Base-by-base conservation (phyloP, 2,888 invertebrate species). In the Rhamphomyia laevipes region DNA sequence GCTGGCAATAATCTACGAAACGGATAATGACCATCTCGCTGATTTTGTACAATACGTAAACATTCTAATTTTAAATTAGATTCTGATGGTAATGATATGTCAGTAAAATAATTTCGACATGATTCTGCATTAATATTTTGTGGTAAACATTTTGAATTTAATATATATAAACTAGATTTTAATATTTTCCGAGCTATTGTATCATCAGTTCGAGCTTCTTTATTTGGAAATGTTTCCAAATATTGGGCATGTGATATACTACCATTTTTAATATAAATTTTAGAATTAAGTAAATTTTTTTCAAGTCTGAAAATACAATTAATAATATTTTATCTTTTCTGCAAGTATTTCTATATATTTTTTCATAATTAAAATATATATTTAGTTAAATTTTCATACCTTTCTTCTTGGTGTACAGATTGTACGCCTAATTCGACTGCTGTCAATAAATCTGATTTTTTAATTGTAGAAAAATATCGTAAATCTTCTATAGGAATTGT, bases 101-200 rank as follows among this genome's bases (percentile, higher is more conserved):
- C 50, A 40, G 60, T 56, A 16, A 86, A 73, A 57, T 74, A 77
- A 56, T 75, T 74, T 1, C 79, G 78, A 59, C 86, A 86, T 47
- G 80, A 76, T 41, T 76, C 74, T n/a, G 64, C 71, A 17, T 66
- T 62, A 46, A 77, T 63, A 37, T 53, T 57, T 6, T 52, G 37
- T 3, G 56, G 57, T 12, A 58, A 53, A 45, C 70, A 70, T 54
- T 63, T 59, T 4, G 57, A 53, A 51, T 66, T 63, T 44, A 62
- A 63, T 15, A 67, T 51, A 45, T 58, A 62, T 18, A 60, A 57
- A 46, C 62, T 66, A 2, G 68, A 59, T 55, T 64, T 66, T 0
- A 69, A 54, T n/a, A 70, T 62, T 51, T 63, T 63, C 13, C 59
- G 55, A 2, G 69, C 68, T 1, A 68, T 46, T 4, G 58, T 58